Evolutionary conservation across 2,113 vertebrate genomes (phyloP), one percentile per base, ranked within the genome.

Genomic region (Indri indri): DNA sequence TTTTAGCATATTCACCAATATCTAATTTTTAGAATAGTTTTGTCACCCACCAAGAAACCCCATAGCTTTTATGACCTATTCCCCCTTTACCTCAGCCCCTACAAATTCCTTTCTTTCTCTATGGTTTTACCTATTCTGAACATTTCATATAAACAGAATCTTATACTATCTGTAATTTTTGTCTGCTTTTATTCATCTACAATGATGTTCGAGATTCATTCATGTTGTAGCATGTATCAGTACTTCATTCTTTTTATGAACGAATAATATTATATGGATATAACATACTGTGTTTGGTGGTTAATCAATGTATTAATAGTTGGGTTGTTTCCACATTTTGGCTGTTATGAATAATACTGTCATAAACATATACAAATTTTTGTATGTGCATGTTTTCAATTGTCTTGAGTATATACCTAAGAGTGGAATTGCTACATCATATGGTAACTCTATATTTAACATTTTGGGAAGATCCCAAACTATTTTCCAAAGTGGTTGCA

Each of bases 21-120:
- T 76, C 34, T 81, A 66, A 83, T 94, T 94, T 94, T 89, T 73
- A 94, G 73, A 79, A 85, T 2, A 34, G 34, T 80, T 90, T 61
- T 22, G 52, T 94, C 42, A 47, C 5, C 17, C 14, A 37, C 27
- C 20, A 76, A 82, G 25, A 88, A 82, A 87, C 73, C 1, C 32
- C 11, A 32, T 14, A 90, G 20, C 7, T 61, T 59, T 66, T 2
- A 54, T 32, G 52, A 37, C 1, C 11, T 8, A 52, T 89, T 84
- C 14, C 6, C 34, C 37, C 8, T 91, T 77, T 13, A 71, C 16
- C 30, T 83, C 20, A n/a, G 40, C 40, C 59, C 23, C 23, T 61
- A 27, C 9, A 25, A 61, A 61, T 61, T 61, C 8, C 59, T 65
- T 80, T 61, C 17, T 70, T 1, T 76, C 30, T 68, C 5, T n/a